Conservation (phyloP, 2,797 vertebrate genomes). For the Intellagama lesueurii region DNA sequence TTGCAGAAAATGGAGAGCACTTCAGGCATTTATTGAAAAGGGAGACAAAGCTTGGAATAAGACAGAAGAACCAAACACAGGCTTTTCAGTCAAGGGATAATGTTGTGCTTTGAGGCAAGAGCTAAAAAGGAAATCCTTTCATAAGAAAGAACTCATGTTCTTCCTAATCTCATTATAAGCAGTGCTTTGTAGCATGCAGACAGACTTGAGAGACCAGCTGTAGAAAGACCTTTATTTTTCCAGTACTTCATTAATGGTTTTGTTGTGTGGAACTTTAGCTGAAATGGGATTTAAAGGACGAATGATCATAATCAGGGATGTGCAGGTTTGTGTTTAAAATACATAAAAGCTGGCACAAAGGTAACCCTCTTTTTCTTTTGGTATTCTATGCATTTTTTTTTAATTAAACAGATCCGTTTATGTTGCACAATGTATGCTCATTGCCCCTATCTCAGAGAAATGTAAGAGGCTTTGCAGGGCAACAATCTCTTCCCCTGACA, state of each 20-base stretch:
- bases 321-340: not conserved
- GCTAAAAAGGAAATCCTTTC: constrained; percentile 24
- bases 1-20: constrained; percentile 14
- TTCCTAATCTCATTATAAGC: constrained; percentile 28
- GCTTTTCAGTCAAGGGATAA: constrained; percentile 4
- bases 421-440: not conserved
- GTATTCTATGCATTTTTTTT: not conserved
- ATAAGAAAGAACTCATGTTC: constrained; percentile 14
- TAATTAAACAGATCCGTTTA: not conserved
- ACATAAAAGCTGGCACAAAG: not conserved
- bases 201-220: not conserved
- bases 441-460: not conserved
- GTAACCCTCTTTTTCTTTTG: not conserved
- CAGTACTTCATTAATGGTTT: not conserved
- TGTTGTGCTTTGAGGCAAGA: constrained; percentile 21
- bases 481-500: no score
- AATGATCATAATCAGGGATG: not conserved
- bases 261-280: not conserved
- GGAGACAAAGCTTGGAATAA: not conserved
- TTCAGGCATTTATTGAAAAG: constrained; percentile 12
- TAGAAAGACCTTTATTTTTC: not conserved
- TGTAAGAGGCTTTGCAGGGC: not conserved
- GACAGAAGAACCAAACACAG: not conserved
- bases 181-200: not conserved
- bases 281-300: not conserved